Evolutionary conservation across 2,113 vertebrate species (phyloP).

Genomic region (Oxygymnocypris stewartii): DNA sequence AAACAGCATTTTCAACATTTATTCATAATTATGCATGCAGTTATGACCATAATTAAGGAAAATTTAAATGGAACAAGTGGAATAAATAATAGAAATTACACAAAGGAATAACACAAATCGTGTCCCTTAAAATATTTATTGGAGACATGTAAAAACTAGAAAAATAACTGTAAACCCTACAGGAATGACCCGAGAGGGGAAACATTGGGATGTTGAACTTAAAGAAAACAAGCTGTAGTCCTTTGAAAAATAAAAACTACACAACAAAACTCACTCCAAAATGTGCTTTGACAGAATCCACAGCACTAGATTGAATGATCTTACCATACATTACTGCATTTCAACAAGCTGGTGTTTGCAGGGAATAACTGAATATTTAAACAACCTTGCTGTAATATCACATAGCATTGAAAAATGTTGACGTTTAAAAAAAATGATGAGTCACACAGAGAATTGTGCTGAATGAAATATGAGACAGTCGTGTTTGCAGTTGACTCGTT

Average conservation of each 20-base stretch:
- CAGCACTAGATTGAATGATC: constrained; percentile 46
- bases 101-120: constrained; percentile 21
- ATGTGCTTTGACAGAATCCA: constrained; percentile 41
- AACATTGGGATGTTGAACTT: constrained; percentile 33
- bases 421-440: constrained; percentile 32
- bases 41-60: not conserved
- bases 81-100: not conserved
- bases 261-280: constrained; percentile 34
- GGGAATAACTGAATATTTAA: constrained; percentile 25
- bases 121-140: constrained; percentile 77
- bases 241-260: constrained; percentile 34
- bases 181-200: constrained; percentile 56
- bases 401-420: constrained; percentile 32
- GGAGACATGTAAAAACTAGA: constrained; percentile 68
- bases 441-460: constrained; percentile 41
- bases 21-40: not conserved
- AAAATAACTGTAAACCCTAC: constrained; percentile 55
- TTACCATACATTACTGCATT: constrained; percentile 51
- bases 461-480: constrained; percentile 36
- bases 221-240: constrained; percentile 45
- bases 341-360: constrained; percentile 46
- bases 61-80: not conserved
- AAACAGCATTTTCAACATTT: not conserved
- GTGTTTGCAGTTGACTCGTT: constrained; percentile 43
- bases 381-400: constrained; percentile 53